Percentiles rank a stretch among this genome's conserved stretches.
Evolutionary conservation across 2,797 vertebrate genomes (phyloP).

Genomic region (Sternotherus odoratus): DNA sequence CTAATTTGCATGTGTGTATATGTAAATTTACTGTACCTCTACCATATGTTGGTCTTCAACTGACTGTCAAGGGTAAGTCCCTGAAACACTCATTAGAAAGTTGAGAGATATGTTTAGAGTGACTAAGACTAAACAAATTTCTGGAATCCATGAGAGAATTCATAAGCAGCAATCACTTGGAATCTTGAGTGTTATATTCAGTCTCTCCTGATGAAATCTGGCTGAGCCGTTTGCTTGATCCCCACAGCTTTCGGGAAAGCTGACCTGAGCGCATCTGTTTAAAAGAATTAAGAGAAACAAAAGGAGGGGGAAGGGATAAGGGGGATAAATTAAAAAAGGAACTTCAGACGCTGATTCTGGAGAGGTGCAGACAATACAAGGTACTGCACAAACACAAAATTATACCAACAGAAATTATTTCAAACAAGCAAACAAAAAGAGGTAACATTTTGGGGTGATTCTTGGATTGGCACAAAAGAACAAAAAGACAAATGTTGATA

Average conservation of each 20-base stretch:
- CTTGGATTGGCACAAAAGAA: conserved; percentile 48
- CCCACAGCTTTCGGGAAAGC: conserved; percentile 97
- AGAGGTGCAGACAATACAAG: conserved; percentile 69
- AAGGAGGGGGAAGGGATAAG: conserved; percentile 75
- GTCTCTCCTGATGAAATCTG: conserved; percentile 97
- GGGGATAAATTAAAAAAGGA: conserved; percentile 74
- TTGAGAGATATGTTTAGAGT: conserved; percentile 73
- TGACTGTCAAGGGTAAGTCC: conserved; percentile 41
- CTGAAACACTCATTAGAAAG: conserved; percentile 31
- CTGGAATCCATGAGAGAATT: conserved; percentile 67
- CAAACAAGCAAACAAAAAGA: conserved; percentile 56
- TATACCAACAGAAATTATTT: conserved; percentile 51
- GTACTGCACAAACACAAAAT: conserved; percentile 51
- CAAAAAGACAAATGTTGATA: conserved; percentile 25
- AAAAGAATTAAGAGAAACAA: conserved; percentile 80
- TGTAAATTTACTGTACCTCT: conserved; percentile 50
- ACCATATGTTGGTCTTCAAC: conserved; percentile 28
- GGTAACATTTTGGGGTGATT: conserved; percentile 43
- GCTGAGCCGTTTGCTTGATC: conserved; percentile 93
- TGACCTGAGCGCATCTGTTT: conserved; percentile 95
- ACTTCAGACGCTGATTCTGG: conserved; percentile 73
- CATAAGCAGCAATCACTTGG: conserved; percentile 82
- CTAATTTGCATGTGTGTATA: conserved; percentile 33
- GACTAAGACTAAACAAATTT: conserved; percentile 71
- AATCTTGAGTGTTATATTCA: conserved; percentile 92